Base-by-base conservation (phyloP, 2,797 vertebrate species). In the Agapornis canus region DNA sequence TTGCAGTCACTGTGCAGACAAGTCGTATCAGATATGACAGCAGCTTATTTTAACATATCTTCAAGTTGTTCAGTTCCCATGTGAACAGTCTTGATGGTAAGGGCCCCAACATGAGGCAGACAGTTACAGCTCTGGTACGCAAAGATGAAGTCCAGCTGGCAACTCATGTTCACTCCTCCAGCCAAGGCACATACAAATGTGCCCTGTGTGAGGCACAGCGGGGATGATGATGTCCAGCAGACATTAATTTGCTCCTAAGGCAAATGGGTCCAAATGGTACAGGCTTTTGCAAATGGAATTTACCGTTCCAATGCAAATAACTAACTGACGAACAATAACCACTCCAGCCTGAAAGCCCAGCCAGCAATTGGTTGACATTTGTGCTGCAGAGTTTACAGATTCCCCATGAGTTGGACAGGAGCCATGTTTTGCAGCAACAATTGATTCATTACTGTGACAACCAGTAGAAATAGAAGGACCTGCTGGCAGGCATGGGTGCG, bases 401-500 rank as follows among this genome's bases (percentile, higher is more conserved):
- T 94, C 91, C 83, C 90, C 57, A 64, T 0, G 32, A 89, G 73
- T 18, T 90, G 85, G 89, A 94, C 14, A 86, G 94, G 88, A 94
- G 84, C 42, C 84, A 47, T 92, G 82, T 96, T 95, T 96, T 95
- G 82, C 59, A 95, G 87, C 61, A 95, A 52, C 91, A 92, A 86
- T 81, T 96, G 94, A 96, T 96, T 93, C 95, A 92, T 95, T 96
- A 79, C 84, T 91, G 89, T 97, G 93, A 95, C 93, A 95, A 95
- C 69, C 65, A 84, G 82, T 71, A 82, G 93, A 96, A 96, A 94
- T 90, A 94, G 89, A 95, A 92, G 71, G 72, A 82, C 86, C 78
- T 85, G 52, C 79, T 93, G 96, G 90, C 94, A 93, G 82, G 71
- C 64, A 81, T 61, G 81, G 54, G 64, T 80, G 70, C 81, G 85